Conservation (phyloP, 2,113 vertebrate species). For the Deroptyus accipitrinus region DNA sequence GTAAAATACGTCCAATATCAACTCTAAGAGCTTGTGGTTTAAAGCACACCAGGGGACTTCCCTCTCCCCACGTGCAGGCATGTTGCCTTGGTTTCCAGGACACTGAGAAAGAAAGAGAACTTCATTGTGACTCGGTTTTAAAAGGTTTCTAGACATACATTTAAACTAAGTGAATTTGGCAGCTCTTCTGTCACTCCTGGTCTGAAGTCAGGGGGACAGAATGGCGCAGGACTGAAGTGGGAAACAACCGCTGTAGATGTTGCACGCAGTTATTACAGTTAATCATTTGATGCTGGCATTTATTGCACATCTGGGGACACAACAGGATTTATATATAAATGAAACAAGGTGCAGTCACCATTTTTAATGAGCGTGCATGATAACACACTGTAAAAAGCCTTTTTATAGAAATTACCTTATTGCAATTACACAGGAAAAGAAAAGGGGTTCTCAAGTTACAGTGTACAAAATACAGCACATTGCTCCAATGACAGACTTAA, state of each 20-base stretch:
- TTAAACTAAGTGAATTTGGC: not conserved
- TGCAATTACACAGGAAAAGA: constrained; percentile 70
- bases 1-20: not conserved
- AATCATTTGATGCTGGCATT: constrained; percentile 6
- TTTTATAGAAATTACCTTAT: constrained; percentile 71
- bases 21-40: not conserved
- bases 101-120: not conserved
- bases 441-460: constrained; percentile 57
- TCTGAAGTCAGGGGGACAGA: not conserved
- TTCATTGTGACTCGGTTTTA: not conserved
- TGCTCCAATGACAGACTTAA: constrained; percentile 62
- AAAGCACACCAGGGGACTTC: not conserved
- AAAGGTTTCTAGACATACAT: not conserved
- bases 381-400: constrained; percentile 75
- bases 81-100: accelerated
- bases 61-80: not conserved
- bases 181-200: not conserved
- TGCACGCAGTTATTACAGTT: not conserved
- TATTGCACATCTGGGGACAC: constrained; percentile 39
- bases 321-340: constrained; percentile 12
- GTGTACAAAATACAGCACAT: constrained; percentile 71
- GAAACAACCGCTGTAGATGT: not conserved
- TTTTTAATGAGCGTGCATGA: constrained; percentile 39
- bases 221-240: not conserved
- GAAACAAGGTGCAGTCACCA: constrained; percentile 54